Conservation (phyloP, 2,888 invertebrate genomes). For the Drosophila basisetae region DNA sequence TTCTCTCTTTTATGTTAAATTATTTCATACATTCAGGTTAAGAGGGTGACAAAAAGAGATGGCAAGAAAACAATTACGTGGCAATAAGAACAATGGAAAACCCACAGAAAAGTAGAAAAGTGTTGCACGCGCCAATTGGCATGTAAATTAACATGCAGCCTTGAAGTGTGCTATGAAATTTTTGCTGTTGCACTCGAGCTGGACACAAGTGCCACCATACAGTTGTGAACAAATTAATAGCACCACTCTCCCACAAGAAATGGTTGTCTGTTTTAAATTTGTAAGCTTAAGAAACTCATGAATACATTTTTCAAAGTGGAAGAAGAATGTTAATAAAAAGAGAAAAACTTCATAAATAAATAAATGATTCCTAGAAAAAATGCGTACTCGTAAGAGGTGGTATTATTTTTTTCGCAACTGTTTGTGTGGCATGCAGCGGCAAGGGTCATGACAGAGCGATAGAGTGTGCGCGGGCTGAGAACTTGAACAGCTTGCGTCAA, state of each 20-base stretch:
- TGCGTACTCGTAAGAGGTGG: background rate
- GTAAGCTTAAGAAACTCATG: background rate
- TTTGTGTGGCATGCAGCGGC: slow-evolving; percentile 59
- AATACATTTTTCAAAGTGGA: background rate
- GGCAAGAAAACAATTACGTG: slow-evolving; percentile 52
- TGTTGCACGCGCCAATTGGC: slow-evolving; percentile 59
- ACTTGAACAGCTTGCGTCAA: slow-evolving; percentile 3
- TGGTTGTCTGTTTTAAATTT: background rate
- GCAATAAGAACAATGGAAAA: slow-evolving; percentile 41
- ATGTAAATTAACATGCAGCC: slow-evolving; percentile 74
- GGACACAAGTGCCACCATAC: slow-evolving; percentile 49
- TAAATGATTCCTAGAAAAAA: background rate
- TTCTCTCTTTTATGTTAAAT: background rate
- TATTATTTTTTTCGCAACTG: slow-evolving; percentile 20
- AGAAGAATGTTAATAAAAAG: background rate
- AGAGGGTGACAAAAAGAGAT: background rate
- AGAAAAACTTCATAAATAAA: background rate
- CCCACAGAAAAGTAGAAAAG: slow-evolving; percentile 4
- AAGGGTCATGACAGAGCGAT: slow-evolving; percentile 23
- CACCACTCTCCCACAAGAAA: background rate
- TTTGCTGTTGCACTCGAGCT: slow-evolving; percentile 38
- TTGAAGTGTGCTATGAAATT: slow-evolving; percentile 75
- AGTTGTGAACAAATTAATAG: background rate
- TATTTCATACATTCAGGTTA: slow-evolving; percentile 32
- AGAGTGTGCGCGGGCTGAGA: background rate